Conservation (phyloP, 2,888 invertebrate species). For the Orgyia antiqua region DNA sequence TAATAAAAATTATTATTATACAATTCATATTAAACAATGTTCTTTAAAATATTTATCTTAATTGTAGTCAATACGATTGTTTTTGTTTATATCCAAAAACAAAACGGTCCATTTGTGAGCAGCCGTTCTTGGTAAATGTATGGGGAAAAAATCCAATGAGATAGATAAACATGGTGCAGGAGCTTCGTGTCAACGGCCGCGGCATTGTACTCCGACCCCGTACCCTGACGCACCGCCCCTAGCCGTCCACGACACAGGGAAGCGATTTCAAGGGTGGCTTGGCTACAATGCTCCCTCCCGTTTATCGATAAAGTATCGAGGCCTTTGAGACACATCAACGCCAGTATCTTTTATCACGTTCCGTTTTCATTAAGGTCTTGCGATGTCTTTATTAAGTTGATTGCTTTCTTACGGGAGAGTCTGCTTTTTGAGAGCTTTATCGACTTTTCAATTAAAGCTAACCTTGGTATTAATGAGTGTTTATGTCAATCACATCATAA, state of each 20-base stretch:
- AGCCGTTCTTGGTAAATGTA: conserved; percentile 51
- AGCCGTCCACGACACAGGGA: conserved; percentile 44
- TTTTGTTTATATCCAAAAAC: conserved; percentile 48
- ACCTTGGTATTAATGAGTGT: neutral
- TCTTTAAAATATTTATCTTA: no score
- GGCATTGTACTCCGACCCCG: conserved; percentile 43
- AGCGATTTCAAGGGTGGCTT: conserved; percentile 66
- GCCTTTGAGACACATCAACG: conserved; percentile 56
- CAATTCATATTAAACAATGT: no score
- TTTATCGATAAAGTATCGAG: conserved; percentile 59
- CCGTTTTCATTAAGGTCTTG: conserved; percentile 40
- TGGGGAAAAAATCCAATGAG: conserved; percentile 62
- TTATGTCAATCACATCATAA: no score
- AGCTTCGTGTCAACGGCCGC: conserved; percentile 75
- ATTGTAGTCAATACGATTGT: no score
- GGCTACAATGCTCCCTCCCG: conserved; percentile 49
- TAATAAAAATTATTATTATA: no score
- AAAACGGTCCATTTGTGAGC: conserved; percentile 52
- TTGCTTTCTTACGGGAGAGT: conserved; percentile 26
- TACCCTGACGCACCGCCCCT: conserved; percentile 27
- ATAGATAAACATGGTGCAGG: conserved; percentile 66
- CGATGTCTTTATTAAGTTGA: conserved; percentile 45
- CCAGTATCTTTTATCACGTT: conserved; percentile 55
- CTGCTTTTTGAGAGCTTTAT: conserved; percentile 27
- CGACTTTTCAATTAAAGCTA: conserved; percentile 17